Conservation (phyloP, 2,113 vertebrate species). For the Kryptolebias marmoratus region DNA sequence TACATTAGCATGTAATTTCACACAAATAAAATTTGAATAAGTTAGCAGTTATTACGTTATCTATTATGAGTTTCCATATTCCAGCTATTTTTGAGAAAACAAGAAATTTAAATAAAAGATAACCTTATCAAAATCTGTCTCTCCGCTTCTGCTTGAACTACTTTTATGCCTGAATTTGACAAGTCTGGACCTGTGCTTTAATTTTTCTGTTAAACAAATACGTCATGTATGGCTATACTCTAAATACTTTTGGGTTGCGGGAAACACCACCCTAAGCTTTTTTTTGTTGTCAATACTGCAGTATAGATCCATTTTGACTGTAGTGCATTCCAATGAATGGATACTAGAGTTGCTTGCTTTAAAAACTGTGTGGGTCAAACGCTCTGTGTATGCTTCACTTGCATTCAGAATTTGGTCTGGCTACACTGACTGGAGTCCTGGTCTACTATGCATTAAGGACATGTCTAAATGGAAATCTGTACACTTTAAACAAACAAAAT, state of each 20-base stretch:
- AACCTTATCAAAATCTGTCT: not conserved
- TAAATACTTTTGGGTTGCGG: not conserved
- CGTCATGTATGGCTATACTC: not conserved
- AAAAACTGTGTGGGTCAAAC: constrained; percentile 8
- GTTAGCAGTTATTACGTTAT: too few species aligned
- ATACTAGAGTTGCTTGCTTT: constrained; percentile 4
- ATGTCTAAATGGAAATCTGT: not conserved
- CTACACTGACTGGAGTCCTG: not conserved
- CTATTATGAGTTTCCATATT: not conserved
- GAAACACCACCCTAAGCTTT: not conserved
- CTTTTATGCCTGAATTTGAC: not conserved
- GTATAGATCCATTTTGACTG: not conserved
- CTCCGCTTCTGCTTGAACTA: not conserved
- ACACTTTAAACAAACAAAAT: not conserved
- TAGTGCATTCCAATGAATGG: not conserved
- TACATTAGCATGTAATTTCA: not conserved
- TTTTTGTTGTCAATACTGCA: not conserved
- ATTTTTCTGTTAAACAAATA: not conserved
- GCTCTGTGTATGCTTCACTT: constrained; percentile 2
- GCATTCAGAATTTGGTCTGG: constrained; percentile 9
- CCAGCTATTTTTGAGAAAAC: not conserved
- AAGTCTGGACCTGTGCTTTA: not conserved
- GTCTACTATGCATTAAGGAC: not conserved
- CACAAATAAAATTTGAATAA: not conserved
- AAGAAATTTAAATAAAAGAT: not conserved